Percentiles rank a stretch among this genome's conserved stretches.
These are phyloP conservation scores for Limnephilus marmoratus DNA, from an alignment of 2,888 invertebrate genomes.

Conservation along the genomic window DNA sequence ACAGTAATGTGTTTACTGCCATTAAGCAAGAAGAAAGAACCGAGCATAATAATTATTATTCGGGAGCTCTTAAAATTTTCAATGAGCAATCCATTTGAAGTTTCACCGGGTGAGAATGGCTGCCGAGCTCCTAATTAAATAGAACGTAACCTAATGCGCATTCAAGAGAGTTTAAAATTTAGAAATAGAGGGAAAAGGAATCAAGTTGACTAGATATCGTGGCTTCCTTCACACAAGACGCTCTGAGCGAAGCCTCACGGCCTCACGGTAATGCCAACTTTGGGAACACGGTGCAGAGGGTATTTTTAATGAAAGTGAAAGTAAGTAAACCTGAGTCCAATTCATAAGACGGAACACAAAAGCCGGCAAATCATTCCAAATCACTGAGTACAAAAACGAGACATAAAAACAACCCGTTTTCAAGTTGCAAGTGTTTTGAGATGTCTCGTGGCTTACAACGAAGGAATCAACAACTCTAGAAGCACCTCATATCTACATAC, in stretches of 20 bases:
- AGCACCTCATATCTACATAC: too few relatives aligned
- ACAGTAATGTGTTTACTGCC: slow-evolving; percentile 38
- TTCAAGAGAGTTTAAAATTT: slow-evolving; percentile 42
- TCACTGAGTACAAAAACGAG: neutral
- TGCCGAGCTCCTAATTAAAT: slow-evolving; percentile 46
- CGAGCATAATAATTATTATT: slow-evolving; percentile 18
- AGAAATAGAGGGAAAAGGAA: neutral
- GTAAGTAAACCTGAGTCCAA: neutral
- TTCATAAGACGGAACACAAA: too few relatives aligned
- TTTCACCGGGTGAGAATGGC: slow-evolving; percentile 49
- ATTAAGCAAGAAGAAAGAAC: slow-evolving; percentile 9
- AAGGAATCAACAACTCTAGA: too few relatives aligned
- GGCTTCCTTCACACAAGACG: neutral
- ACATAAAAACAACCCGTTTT: neutral
- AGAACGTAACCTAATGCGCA: slow-evolving; percentile 38
- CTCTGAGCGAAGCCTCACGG: too few relatives aligned
- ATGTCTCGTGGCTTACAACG: neutral
- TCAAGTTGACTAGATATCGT: neutral
- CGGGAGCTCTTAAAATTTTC: slow-evolving; percentile 19
- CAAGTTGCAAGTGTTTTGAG: neutral
- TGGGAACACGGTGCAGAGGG: neutral
- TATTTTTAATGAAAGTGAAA: neutral
- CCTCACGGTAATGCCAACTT: too few relatives aligned
- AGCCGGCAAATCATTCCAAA: too few relatives aligned
- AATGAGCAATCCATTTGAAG: slow-evolving; percentile 13